Percentiles rank a stretch among this genome's conserved stretches.
These are phyloP conservation scores for Heteropelma amictum DNA, from an alignment of 2,888 invertebrate genomes.

Conservation along the genomic window DNA sequence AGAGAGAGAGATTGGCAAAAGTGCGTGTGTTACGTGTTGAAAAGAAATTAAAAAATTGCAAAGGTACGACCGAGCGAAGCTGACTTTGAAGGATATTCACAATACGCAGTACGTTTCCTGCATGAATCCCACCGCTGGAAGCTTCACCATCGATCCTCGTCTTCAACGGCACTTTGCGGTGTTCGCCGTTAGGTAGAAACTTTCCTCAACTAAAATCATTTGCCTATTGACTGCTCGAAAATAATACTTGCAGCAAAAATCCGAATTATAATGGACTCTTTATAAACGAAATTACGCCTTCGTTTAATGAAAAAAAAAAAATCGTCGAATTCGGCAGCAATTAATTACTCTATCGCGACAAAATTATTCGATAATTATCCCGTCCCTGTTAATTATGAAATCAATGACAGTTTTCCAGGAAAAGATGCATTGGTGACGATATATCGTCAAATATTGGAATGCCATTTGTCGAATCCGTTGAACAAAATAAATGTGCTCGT, in stretches of 20 bases:
- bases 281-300: no score
- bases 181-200: slow-evolving; percentile 87
- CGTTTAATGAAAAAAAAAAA: no score
- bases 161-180: slow-evolving; percentile 93
- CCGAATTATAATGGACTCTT: no score
- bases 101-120: slow-evolving; percentile 96
- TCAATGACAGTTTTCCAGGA: slow-evolving; percentile 86
- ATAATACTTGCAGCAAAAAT: no score
- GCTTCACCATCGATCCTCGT: slow-evolving; percentile 94
- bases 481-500: slow-evolving; percentile 84
- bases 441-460: slow-evolving; percentile 89
- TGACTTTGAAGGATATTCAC: slow-evolving; percentile 92
- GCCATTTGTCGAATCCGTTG: slow-evolving; percentile 84
- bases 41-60: background rate
- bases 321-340: no score
- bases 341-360: no score
- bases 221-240: no score
- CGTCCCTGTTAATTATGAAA: slow-evolving; percentile 2
- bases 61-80: slow-evolving; percentile 91
- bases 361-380: background rate
- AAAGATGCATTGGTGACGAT: slow-evolving; percentile 90
- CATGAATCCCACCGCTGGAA: slow-evolving; percentile 98
- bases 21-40: no score
- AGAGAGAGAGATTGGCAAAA: no score
- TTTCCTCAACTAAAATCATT: no score